A percentile compares a stretch with the other conserved stretches of the same genome.
Conservation (phyloP, 2,113 vertebrate genomes). For the Festucalex cinctus region DNA sequence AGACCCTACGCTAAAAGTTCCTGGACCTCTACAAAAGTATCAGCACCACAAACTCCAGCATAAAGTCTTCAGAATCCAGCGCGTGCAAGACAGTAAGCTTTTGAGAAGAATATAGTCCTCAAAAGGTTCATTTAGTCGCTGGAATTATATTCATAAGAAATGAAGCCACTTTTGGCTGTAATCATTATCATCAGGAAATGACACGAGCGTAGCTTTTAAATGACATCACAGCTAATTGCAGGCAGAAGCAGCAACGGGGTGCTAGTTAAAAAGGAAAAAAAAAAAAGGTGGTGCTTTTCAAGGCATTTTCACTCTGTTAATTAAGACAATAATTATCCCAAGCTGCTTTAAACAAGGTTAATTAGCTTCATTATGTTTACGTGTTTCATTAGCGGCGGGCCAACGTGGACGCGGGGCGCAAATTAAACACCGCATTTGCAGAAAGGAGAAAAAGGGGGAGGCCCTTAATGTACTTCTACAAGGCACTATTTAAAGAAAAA, state of each 20-base stretch:
- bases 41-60: no score
- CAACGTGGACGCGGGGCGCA: neutral
- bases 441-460: neutral
- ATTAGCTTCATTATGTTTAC: conserved; percentile 54
- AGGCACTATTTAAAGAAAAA: conserved; percentile 2
- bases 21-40: neutral
- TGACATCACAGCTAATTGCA: conserved; percentile 2
- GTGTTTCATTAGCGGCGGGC: conserved; percentile 48
- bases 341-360: conserved; percentile 53
- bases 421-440: neutral
- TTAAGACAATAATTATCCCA: conserved; percentile 57
- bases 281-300: conserved; percentile 17
- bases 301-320: conserved; percentile 43
- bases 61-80: no score
- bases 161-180: neutral
- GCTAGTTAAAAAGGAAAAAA: neutral
- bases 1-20: neutral
- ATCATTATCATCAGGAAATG: neutral
- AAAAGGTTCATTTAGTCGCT: neutral
- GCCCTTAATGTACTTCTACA: neutral
- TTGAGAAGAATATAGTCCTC: neutral
- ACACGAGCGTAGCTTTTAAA: neutral
- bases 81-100: no score
- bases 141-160: neutral
- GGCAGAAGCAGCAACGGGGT: neutral